Evolutionary conservation across 2,113 vertebrate genomes (phyloP), one percentile per base, ranked within the genome.

Genomic region (Pangasianodon hypophthalmus): DNA sequence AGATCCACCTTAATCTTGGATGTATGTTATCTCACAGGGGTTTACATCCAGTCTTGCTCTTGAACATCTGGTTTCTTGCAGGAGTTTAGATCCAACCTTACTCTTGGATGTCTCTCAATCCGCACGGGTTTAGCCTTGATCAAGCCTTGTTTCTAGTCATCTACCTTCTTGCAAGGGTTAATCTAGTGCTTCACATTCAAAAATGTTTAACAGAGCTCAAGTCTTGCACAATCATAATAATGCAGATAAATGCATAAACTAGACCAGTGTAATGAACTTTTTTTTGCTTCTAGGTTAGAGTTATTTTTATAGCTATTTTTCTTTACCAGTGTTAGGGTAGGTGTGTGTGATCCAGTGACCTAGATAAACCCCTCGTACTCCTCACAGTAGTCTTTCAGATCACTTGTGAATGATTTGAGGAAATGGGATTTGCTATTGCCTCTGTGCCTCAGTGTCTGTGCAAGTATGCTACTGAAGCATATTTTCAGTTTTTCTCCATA

Each of bases 401-500:
- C 75, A 52, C 29, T 29, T 11, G 79, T 44, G 48, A 69, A 8
- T 44, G 32, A n/a, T 50, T 50, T 24, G 50, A 69, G 46, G n/a
- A 37, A 18, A 5, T 64, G 29, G 44, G 18, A 14, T 58, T 71
- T 24, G 54, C 52, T 62, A 26, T 37, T 54, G 67, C 37, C 4
- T 26, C 4, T 19, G 24, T 86, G 84, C 41, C 29, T 41, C 0
- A 6, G 85, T 50, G 75, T 64, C 44, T 60, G 32, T 73, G n/a
- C 86, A 46, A 69, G 84, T 87, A 54, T 58, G 19, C 64, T 4
- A 85, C 16, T 60, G 37, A 80, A 80, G 19, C 60, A n/a, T 73
- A 18, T 87, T 64, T 73, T 69, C 44, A 29, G 13, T 90, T 32
- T 84, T n/a, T 82, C 19, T 44, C 3, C 18, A 9, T 50, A 21